Percentiles rank a stretch among this genome's conserved stretches.
These are phyloP conservation scores for Drosophila mimica DNA, from an alignment of 2,888 invertebrate genomes.

Conservation along the genomic window DNA sequence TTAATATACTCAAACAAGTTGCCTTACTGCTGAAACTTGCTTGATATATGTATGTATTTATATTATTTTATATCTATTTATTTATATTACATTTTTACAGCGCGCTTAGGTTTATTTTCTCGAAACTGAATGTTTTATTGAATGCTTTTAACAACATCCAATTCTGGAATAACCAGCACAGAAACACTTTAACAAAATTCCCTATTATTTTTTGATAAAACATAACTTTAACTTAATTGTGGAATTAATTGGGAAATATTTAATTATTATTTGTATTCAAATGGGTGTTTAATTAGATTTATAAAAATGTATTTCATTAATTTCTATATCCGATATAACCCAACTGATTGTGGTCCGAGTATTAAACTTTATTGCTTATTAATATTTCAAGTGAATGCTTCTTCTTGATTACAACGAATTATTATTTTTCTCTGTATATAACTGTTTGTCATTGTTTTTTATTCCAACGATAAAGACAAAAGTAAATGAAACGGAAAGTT, in stretches of 20 bases:
- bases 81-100: neutral
- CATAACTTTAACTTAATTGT: neutral
- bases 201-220: neutral
- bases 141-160: neutral
- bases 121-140: neutral
- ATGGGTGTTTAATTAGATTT: neutral
- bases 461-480: slow-evolving; percentile 31
- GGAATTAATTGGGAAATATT: neutral
- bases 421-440: neutral
- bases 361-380: neutral
- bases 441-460: slow-evolving; percentile 23
- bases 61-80: neutral
- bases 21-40: neutral
- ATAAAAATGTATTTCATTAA: neutral
- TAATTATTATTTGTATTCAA: neutral
- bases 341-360: neutral
- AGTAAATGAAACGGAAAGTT: slow-evolving; percentile 24
- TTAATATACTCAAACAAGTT: neutral
- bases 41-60: neutral
- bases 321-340: neutral
- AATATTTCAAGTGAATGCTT: neutral
- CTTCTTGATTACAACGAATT: neutral
- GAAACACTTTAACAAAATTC: neutral
- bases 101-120: neutral
- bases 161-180: neutral